Evolutionary conservation across 1,140 invertebrate species (phyloP).

Genomic region (Brachionus rubens): DNA sequence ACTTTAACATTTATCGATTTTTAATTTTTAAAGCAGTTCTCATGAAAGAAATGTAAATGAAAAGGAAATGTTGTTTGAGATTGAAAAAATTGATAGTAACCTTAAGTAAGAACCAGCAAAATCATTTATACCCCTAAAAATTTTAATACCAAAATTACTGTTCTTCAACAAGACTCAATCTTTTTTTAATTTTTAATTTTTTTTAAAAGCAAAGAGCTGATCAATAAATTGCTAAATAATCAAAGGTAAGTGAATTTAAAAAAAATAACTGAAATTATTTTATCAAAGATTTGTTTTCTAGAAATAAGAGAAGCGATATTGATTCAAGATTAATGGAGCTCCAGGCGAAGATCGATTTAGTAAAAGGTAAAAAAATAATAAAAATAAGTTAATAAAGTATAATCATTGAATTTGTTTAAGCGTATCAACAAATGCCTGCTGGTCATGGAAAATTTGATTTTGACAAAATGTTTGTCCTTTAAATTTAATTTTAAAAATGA

Average conservation of each 20-base stretch:
- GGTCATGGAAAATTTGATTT: slow-evolving; percentile 41
- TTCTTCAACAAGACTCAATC: background rate
- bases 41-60: too few relatives aligned
- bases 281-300: background rate
- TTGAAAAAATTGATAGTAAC: too few relatives aligned
- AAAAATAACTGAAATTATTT: too few relatives aligned
- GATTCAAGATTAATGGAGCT: slow-evolving; percentile 24
- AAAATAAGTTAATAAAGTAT: background rate
- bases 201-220: background rate
- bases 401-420: background rate
- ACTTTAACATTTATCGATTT: too few relatives aligned
- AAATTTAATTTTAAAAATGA: too few relatives aligned
- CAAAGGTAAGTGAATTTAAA: background rate
- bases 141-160: background rate
- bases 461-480: slow-evolving; percentile 2
- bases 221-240: background rate
- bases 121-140: too few relatives aligned
- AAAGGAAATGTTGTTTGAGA: too few relatives aligned
- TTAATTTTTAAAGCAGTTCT: too few relatives aligned
- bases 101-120: too few relatives aligned
- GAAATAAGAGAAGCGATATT: slow-evolving; percentile 35
- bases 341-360: slow-evolving; percentile 14
- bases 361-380: background rate
- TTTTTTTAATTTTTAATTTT: background rate
- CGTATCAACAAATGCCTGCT: slow-evolving; percentile 40